Evolutionary conservation across 2,888 invertebrate species (phyloP).

Genomic region (Pogonocherus hispidulus): DNA sequence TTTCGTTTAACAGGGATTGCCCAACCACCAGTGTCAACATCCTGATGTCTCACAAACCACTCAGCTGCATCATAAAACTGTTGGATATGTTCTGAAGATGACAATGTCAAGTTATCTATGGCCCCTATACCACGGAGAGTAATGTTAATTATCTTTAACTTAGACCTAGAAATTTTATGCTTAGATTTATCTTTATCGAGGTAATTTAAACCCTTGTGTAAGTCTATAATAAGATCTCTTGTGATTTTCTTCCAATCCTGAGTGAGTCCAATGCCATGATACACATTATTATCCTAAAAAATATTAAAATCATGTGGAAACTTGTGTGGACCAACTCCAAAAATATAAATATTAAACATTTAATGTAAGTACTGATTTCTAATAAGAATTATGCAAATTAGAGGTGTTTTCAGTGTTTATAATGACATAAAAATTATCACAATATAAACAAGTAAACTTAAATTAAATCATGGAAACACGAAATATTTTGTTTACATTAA

Average conservation of each 20-base stretch:
- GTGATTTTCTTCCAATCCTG: conserved; percentile 84
- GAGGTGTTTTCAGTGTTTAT: no score
- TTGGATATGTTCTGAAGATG: conserved; percentile 88
- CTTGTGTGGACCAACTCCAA: no score
- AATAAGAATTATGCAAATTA: no score
- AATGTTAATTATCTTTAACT: conserved; percentile 74
- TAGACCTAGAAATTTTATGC: conserved; percentile 78
- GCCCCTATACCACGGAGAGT: conserved; percentile 74
- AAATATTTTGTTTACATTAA: no score
- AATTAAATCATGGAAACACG: no score
- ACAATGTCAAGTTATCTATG: conserved; percentile 81
- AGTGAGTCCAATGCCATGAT: conserved; percentile 84
- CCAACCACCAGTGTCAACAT: conserved; percentile 91
- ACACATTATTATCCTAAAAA: conserved; percentile 81
- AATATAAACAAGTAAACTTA: no score
- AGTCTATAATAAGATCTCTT: conserved; percentile 89
- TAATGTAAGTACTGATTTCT: no score
- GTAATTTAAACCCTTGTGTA: conserved; percentile 88
- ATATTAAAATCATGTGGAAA: conserved; percentile 11
- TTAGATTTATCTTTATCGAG: conserved; percentile 79
- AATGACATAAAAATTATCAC: no score
- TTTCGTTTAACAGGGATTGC: conserved; percentile 86
- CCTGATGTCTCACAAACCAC: conserved; percentile 93
- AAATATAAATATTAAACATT: no score
- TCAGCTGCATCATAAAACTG: conserved; percentile 94